phyloP scores from a whole-genome alignment of 2,888 invertebrate species.

The Petrophora chlorosata region DNA sequence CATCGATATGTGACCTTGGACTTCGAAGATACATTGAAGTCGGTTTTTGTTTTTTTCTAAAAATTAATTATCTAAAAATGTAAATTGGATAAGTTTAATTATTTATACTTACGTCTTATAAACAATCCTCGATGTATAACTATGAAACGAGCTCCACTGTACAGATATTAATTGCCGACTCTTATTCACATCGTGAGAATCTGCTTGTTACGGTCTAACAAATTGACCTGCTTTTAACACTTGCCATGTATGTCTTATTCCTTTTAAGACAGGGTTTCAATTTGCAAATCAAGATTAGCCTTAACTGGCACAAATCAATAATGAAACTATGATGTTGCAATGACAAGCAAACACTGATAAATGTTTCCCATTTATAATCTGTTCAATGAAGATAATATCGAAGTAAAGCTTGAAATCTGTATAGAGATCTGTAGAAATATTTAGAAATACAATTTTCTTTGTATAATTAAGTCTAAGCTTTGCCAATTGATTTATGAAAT shows the following conservation, averaged over 20 bases:
- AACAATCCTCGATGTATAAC: no score
- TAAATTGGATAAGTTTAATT: no score
- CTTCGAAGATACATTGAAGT: no score
- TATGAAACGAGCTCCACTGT: no score
- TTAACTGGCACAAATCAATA: no score
- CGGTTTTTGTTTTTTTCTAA: no score
- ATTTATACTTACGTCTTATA: no score
- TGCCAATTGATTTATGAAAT: slow-evolving; percentile 7
- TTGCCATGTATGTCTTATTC: no score
- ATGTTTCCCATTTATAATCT: slow-evolving; percentile 33
- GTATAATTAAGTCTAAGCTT: slow-evolving; percentile 2
- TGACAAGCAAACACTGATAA: slow-evolving; percentile 33
- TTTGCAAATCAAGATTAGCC: no score
- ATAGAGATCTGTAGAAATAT: background rate
- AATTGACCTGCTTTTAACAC: background rate
- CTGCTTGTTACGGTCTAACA: slow-evolving; percentile 33
- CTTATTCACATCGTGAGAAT: slow-evolving; percentile 24
- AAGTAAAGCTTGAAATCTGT: background rate
- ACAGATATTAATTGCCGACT: background rate
- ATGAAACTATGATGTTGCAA: slow-evolving; percentile 20
- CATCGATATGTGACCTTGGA: no score
- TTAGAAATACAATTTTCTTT: slow-evolving; percentile 3
- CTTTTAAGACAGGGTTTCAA: no score
- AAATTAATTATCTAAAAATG: no score
- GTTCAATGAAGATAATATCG: slow-evolving; percentile 5